phyloP scores from a whole-genome alignment of 2,113 vertebrate species.

The Anser cygnoides region DNA sequence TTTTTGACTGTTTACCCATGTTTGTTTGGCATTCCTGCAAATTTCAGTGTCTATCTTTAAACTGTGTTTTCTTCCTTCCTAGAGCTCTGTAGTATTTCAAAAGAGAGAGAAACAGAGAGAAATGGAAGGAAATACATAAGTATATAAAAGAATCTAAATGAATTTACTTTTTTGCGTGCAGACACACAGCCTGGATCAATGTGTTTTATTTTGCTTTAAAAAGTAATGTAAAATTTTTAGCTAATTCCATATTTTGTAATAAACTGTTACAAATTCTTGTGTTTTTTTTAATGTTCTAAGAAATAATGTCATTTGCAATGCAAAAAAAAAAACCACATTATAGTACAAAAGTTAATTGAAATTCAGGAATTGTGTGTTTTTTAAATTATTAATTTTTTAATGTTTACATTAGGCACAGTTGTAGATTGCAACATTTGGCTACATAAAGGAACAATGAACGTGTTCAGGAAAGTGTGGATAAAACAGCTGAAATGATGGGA shows the following conservation, averaged over 20 bases:
- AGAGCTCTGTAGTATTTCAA: not conserved
- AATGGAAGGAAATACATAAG: not conserved
- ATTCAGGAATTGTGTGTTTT: not conserved
- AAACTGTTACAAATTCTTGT: not conserved
- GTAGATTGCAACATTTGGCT: not conserved
- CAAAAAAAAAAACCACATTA: not conserved
- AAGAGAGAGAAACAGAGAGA: not conserved
- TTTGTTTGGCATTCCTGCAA: not conserved
- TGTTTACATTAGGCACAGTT: not conserved
- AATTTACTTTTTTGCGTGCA: not conserved
- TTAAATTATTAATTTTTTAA: not conserved
- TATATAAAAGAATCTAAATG: not conserved
- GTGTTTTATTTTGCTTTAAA: not conserved
- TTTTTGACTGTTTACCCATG: constrained; percentile 35
- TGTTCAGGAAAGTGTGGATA: not conserved
- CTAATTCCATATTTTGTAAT: not conserved
- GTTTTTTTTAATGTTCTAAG: not conserved
- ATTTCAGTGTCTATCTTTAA: not conserved
- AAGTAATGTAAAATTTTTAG: not conserved
- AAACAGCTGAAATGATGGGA: not conserved
- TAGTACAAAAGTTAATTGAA: not conserved
- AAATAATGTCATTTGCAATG: not conserved
- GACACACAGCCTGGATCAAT: not conserved
- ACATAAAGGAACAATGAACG: accelerated
- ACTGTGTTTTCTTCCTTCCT: not conserved